Evolutionary conservation across 2,113 vertebrate species (phyloP), one percentile per base, ranked within the genome.

Genomic region (Numenius arquata): DNA sequence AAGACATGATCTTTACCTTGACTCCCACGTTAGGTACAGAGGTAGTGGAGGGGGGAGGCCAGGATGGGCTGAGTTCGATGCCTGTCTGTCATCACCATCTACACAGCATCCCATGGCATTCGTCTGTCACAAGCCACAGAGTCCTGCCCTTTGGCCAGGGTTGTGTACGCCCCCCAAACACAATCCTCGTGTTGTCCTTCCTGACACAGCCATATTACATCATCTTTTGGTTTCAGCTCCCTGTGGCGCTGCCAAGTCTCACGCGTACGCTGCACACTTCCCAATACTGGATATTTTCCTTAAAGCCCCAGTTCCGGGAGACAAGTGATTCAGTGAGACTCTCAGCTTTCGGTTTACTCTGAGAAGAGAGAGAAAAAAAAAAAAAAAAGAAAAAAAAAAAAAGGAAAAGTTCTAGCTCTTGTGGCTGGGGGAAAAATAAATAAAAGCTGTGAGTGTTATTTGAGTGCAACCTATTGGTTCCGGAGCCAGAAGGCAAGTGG

Each of bases 401-500:
- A 48, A 32, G 5, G 6, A 52, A 52, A 88, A 67, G 26, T 85
- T 85, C 50, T 73, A 38, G 22, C 67, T 91, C 79, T 66, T 83
- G 79, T 88, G 80, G 76, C 68, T 86, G 32, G 25, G 29, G 32
- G 11, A 21, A 18, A 92, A 92, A 95, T 62, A 95, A 95, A 93
- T 86, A 92, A 93, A 96, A 90, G 61, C 73, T 89, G 73, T 92
- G 89, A 92, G 68, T 89, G 73, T 56, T 89, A 82, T 91, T 63
- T 87, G 65, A 95, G 80, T 59, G 68, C 84, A 95, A 75, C 84
- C 61, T 90, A 84, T 66, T 87, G 61, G 61, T 84, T 95, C 67
- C 77, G 87, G 61, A 93, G 79, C 80, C 95, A 95, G 89, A 81
- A 96, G 91, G 66, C 75, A 95, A 93, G 75, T 58, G 79, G 75